Evolutionary conservation across 2,888 invertebrate species (phyloP), one percentile per base, ranked within the genome.

Genomic region (Lissonota sp.): DNA sequence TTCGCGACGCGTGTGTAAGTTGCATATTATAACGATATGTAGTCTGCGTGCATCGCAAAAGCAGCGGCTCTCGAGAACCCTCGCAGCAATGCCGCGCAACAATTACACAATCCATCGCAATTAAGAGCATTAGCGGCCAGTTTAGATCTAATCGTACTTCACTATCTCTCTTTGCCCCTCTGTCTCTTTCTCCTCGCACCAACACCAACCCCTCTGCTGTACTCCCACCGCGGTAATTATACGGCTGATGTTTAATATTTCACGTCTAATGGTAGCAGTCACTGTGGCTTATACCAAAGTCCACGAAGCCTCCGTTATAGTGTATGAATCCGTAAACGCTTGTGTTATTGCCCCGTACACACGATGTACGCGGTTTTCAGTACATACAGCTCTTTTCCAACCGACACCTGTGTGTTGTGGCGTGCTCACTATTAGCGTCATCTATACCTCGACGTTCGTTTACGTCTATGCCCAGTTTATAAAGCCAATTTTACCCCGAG

Each of bases 91-190:
- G 55, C 49, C 66, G 80, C 67, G 72, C 82, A 85, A 85, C 84
- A 87, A 88, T 89, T 88, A 88, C 86, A 86, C 86, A 87, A 88
- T 87, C 87, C 85, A 86, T 89, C 83, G 88, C 87, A 87, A 88
- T 86, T 88, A 89, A 87, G 84, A 79, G 86, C 85, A 87, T 86
- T 86, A 85, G 83, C 77, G 82, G 84, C 71, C 84, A 82, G 84
- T 87, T 88, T 85, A 86, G 87, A 88, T 88, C 85, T 86, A 86
- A 88, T 88, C 87, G 86, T 63, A 69, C 78, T 80, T 67, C 75
- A 66, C 37, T 57, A 26, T 64, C 46, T 69, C 44, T 55, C 42
- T 67, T 55, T 55, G 55, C 7, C 49, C 51, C 55, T 51, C 77
- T 78, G 81, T 64, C 44, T 51, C 55, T 26, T 10, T 14, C 46